Evolutionary conservation across 2,113 vertebrate species (phyloP).

Genomic region (Pogonocichla stellata): DNA sequence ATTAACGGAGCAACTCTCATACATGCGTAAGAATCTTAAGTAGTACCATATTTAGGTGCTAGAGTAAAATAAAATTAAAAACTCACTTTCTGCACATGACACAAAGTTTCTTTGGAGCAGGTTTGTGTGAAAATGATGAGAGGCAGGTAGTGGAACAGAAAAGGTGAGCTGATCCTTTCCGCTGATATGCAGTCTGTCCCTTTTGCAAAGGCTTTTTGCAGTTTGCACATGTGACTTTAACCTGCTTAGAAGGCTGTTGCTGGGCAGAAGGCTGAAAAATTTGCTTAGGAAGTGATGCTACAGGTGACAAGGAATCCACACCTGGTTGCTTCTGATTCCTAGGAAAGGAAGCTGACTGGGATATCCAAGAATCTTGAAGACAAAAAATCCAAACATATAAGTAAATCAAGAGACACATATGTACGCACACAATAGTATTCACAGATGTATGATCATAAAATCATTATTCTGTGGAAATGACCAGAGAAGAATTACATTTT

Average conservation of each 20-base stretch:
- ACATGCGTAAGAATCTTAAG: neutral
- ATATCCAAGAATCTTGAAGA: slow-evolving; percentile 94
- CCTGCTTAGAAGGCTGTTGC: slow-evolving; percentile 87
- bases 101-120: slow-evolving; percentile 97
- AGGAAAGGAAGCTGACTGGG: slow-evolving; percentile 95
- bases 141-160: slow-evolving; percentile 97
- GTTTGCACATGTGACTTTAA: slow-evolving; percentile 97
- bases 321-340: slow-evolving; percentile 95
- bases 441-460: neutral
- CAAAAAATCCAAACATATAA: slow-evolving; percentile 4
- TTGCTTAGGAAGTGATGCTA: slow-evolving; percentile 91
- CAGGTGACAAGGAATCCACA: slow-evolving; percentile 89
- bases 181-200: slow-evolving; percentile 95
- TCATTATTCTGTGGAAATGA: neutral
- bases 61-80: neutral
- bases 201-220: slow-evolving; percentile 98
- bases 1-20: neutral
- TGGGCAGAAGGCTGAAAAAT: slow-evolving; percentile 86
- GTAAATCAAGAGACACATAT: neutral
- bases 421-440: neutral
- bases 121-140: slow-evolving; percentile 96
- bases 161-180: slow-evolving; percentile 96
- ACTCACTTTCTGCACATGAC: slow-evolving; percentile 98
- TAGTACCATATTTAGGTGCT: neutral
- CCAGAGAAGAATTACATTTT: neutral